phyloP scores from a whole-genome alignment of 2,797 vertebrate genomes.

The Rachycentron canadum region DNA sequence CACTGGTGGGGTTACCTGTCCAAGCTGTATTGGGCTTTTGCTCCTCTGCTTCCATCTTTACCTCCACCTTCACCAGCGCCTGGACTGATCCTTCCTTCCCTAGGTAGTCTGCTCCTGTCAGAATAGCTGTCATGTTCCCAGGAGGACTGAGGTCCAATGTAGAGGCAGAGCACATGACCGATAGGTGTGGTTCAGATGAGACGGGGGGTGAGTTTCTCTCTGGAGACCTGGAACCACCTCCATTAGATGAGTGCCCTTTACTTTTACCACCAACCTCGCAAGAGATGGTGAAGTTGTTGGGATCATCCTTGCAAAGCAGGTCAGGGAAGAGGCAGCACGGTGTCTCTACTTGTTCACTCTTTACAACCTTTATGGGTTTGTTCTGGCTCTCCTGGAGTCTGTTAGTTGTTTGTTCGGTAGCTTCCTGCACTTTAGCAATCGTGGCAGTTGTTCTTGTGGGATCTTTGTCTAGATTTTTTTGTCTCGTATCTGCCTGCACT shows the following conservation, averaged over 20 bases:
- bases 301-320: slow-evolving; percentile 94
- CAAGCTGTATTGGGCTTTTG: slow-evolving; percentile 27
- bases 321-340: slow-evolving; percentile 91
- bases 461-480: too few relatives aligned
- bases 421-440: not conserved
- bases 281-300: slow-evolving; percentile 96
- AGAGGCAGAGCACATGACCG: slow-evolving; percentile 84
- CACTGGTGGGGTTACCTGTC: slow-evolving; percentile 84
- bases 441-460: too few relatives aligned
- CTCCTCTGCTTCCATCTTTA: slow-evolving; percentile 65
- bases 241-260: slow-evolving; percentile 73
- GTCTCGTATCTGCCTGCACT: too few relatives aligned
- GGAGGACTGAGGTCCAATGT: slow-evolving; percentile 89
- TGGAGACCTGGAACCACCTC: slow-evolving; percentile 70
- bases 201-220: slow-evolving; percentile 65
- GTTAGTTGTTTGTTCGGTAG: not conserved
- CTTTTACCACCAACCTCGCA: slow-evolving; percentile 88
- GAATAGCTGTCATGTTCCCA: slow-evolving; percentile 87
- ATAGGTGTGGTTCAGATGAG: slow-evolving; percentile 61
- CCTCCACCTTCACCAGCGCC: slow-evolving; percentile 82
- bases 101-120: slow-evolving; percentile 77
- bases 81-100: slow-evolving; percentile 80
- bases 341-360: too few relatives aligned
- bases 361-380: too few relatives aligned
- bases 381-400: too few relatives aligned